Evolutionary conservation across 1,140 invertebrate genomes (phyloP).

Genomic region (Calliopsis andreniformis): DNA sequence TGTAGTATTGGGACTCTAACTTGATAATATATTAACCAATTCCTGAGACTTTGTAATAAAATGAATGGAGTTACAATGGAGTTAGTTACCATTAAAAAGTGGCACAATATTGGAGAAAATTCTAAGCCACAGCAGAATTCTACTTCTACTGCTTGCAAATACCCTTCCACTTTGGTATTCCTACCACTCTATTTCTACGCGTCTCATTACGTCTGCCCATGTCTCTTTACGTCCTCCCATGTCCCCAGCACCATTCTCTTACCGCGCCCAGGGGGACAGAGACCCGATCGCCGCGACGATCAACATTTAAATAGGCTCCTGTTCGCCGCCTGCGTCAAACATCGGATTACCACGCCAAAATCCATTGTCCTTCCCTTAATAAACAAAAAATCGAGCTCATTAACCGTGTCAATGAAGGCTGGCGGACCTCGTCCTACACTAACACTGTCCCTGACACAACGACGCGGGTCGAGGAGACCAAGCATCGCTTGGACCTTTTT

Average conservation of each 20-base stretch:
- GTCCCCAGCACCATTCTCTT: slow-evolving; percentile 14
- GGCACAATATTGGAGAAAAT: too few species aligned
- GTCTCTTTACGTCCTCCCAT: slow-evolving; percentile 45
- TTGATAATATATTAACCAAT: too few species aligned
- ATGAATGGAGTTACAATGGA: too few species aligned
- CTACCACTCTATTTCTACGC: slow-evolving; percentile 48
- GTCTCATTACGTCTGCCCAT: slow-evolving; percentile 41
- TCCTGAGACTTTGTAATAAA: too few species aligned
- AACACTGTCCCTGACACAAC: neutral
- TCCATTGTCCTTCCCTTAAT: neutral
- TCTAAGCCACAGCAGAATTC: too few species aligned
- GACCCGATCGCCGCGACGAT: slow-evolving; percentile 2
- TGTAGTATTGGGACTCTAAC: too few species aligned
- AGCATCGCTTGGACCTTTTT: neutral
- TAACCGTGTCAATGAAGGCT: neutral
- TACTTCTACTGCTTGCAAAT: neutral
- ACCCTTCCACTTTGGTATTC: slow-evolving; percentile 31
- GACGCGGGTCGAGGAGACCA: neutral
- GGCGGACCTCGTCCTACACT: neutral
- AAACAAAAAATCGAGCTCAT: neutral
- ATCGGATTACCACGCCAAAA: slow-evolving; percentile 20
- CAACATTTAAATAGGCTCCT: slow-evolving; percentile 46
- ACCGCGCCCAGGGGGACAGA: slow-evolving; percentile 5
- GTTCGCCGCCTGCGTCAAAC: slow-evolving; percentile 23
- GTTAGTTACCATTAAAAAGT: too few species aligned